These are phyloP conservation scores for Pseudotriccus pelzelni DNA, from an alignment of 2,797 vertebrate species.

Conservation along the genomic window DNA sequence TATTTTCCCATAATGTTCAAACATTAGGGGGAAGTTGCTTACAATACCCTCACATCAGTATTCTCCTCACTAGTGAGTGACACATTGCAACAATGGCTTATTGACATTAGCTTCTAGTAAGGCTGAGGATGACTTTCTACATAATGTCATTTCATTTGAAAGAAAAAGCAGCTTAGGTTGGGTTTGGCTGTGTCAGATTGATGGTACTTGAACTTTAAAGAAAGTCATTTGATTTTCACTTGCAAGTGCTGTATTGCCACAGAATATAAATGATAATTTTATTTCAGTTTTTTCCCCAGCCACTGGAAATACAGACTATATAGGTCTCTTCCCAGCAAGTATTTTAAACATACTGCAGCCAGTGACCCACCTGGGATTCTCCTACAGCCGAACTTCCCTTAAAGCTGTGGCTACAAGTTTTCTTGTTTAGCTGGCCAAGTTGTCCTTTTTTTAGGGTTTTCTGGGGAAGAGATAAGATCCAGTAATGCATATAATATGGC, in stretches of 20 bases:
- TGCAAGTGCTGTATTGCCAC: neutral
- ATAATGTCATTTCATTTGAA: slow-evolving; percentile 7
- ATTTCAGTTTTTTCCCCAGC: neutral
- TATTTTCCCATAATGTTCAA: slow-evolving; percentile 23
- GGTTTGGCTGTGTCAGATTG: neutral
- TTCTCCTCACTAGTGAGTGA: neutral
- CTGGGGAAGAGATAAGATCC: neutral
- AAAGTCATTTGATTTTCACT: neutral
- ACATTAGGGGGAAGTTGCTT: neutral
- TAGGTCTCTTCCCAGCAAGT: neutral
- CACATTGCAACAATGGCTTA: neutral
- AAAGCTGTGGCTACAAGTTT: neutral
- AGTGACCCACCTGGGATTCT: neutral
- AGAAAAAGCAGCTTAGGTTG: neutral
- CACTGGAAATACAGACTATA: neutral
- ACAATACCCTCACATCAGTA: neutral
- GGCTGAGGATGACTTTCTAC: neutral
- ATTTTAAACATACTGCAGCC: neutral
- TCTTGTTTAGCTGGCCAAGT: neutral
- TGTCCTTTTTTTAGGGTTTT: neutral
- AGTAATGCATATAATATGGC: neutral
- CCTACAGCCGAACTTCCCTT: neutral
- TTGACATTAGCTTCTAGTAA: neutral
- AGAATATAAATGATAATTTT: neutral
- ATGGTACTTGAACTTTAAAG: neutral